These are phyloP conservation scores for Forbesichthys papilliferus DNA, from an alignment of 2,113 vertebrate genomes.

Conservation along the genomic window DNA sequence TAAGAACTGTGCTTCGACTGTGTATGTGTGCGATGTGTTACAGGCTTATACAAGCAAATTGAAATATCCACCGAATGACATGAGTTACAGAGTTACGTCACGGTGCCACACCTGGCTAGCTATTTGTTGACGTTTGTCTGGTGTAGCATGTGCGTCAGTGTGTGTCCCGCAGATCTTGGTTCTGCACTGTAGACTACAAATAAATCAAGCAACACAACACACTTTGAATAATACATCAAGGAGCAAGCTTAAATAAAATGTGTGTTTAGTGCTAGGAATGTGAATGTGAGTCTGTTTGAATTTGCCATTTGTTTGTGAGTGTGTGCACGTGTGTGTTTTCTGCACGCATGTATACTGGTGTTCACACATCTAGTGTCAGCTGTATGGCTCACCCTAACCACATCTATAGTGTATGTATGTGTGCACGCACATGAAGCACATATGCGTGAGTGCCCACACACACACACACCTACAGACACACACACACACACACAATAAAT, in stretches of 20 bases:
- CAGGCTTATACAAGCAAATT: slow-evolving; percentile 33
- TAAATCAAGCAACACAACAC: slow-evolving; percentile 49
- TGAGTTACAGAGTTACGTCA: background rate
- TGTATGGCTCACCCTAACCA: slow-evolving; percentile 43
- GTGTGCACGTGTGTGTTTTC: background rate
- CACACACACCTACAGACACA: slow-evolving; percentile 51
- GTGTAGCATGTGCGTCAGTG: no score
- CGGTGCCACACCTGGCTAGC: slow-evolving; percentile 18
- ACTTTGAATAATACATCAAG: slow-evolving; percentile 63
- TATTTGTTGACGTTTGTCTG: background rate
- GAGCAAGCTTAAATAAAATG: slow-evolving; percentile 6
- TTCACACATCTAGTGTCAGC: slow-evolving; percentile 42
- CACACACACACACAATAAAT: slow-evolving; percentile 64
- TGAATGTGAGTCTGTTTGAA: background rate
- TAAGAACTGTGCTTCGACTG: background rate
- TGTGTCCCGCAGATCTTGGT: background rate
- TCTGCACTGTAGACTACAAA: slow-evolving; percentile 32
- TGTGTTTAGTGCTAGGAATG: background rate
- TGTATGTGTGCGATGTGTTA: slow-evolving; percentile 31
- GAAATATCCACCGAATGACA: slow-evolving; percentile 20
- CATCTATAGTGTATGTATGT: background rate
- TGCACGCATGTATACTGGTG: background rate
- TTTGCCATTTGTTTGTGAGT: background rate
- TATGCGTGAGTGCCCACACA: background rate
- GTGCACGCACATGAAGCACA: background rate